These are phyloP conservation scores for Megamerina dolium DNA, from an alignment of 2,888 invertebrate genomes.

Conservation along the genomic window DNA sequence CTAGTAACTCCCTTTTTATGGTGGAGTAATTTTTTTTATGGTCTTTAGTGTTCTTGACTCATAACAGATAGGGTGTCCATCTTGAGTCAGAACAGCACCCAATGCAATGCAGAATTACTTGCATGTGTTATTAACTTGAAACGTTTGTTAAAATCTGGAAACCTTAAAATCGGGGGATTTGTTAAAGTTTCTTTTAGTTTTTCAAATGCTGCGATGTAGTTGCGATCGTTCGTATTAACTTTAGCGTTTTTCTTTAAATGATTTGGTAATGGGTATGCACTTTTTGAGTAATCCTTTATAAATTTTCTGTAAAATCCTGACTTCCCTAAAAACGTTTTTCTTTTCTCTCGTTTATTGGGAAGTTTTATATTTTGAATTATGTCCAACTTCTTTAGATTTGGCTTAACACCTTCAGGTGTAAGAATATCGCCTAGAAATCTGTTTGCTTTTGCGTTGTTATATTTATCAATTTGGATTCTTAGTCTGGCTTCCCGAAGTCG, in stretches of 20 bases:
- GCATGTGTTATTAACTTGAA: constrained; percentile 3
- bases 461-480: constrained; percentile 7
- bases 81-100: constrained; percentile 3
- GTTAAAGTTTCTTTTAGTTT: constrained; percentile 2
- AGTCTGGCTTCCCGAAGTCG: neutral
- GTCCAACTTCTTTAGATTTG: constrained; percentile 1
- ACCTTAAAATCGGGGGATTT: constrained; percentile 1
- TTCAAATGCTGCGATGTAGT: constrained; percentile 1
- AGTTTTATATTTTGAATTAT: constrained; percentile 5
- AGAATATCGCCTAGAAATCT: neutral
- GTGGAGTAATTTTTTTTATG: too few species aligned
- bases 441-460: constrained; percentile 1
- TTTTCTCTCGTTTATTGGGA: neutral
- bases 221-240: neutral
- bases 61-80: constrained; percentile 1
- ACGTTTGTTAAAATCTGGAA: constrained; percentile 1
- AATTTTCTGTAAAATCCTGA: neutral
- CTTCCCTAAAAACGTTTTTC: neutral
- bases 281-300: neutral
- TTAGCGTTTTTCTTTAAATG: constrained; percentile 1
- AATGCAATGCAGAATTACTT: constrained; percentile 5
- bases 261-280: neutral
- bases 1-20: too few species aligned
- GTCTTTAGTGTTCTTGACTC: constrained; percentile 6
- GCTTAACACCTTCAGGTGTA: too few species aligned